Base-by-base conservation (phyloP, 1,140 invertebrate genomes). In the Ips nitidus region DNA sequence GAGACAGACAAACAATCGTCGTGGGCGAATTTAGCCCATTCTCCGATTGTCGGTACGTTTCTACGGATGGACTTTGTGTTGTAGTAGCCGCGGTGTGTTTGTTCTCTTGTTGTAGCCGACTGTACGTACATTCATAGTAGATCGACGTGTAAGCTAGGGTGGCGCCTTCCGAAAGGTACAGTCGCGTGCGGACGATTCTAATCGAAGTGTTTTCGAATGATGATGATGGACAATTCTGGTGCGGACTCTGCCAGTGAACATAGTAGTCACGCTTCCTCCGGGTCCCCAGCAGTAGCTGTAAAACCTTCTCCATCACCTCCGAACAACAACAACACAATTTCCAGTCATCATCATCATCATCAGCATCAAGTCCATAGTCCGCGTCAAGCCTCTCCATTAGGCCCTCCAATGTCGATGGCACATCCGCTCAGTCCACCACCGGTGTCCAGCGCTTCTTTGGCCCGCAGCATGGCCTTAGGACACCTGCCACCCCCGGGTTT, bases 401-500 rank as follows among this genome's bases (percentile, higher is more conserved):
- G 75, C 53, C 78, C 76, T 72, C 86, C 82, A 69, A 83, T 83
- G 76, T 83, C 85, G 60, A 82, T 83, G 77, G 80, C 78, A 67
- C 80, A 80, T 70, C 84, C 83, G 50, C 81, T 84, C 64, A 86
- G 84, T 76, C 87, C 85, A 77, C 88, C 88, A 75, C 85, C 84
- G 73, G 82, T 86, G 73, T 86, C 83, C 53, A 82, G 83, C 39
- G 82, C 81, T 67, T 82, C 82, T 71, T 66, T 83, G 79, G 80
- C 81, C 42, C 76, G 83, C 53, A 78, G 75, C 72, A 80, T 81
- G 78, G 76, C 84, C 63, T 80, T 87, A 63, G 86, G 88, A 47
- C 84, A 87, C 59, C 79, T 92, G 80, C 90, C 90, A 76, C 91
- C 91, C 52, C 91, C 91, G 39, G 90, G 89, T 36, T 82, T 92